Conservation (phyloP, 2,113 vertebrate species). For the Ptyas mucosa region DNA sequence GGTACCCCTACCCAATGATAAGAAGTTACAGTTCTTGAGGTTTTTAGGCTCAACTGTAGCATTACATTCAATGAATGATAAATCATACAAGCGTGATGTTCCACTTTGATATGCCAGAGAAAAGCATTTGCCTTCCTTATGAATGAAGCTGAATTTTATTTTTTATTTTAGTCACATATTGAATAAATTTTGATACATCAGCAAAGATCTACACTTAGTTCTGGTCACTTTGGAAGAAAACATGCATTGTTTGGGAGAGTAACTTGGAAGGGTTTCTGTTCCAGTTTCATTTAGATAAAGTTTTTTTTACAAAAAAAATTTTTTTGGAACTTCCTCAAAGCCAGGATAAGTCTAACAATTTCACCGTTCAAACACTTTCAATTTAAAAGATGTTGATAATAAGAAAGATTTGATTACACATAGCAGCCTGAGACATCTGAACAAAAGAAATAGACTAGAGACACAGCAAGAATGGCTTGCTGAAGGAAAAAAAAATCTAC, state of each 20-base stretch:
- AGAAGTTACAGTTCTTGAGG: not conserved
- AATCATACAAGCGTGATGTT: not conserved
- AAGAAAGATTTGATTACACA: not conserved
- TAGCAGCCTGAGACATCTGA: not conserved
- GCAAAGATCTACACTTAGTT: not conserved
- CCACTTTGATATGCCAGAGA: not conserved
- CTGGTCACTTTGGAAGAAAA: not conserved
- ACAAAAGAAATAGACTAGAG: not conserved
- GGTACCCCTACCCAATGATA: not conserved
- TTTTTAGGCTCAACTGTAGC: not conserved
- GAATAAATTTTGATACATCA: not conserved
- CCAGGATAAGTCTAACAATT: not conserved
- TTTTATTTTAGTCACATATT: not conserved
- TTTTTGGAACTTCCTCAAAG: not conserved
- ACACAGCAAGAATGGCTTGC: not conserved
- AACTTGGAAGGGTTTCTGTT: not conserved
- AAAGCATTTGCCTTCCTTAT: not conserved
- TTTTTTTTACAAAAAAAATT: not conserved
- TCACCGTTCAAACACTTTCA: not conserved
- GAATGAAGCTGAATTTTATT: not conserved
- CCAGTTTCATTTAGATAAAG: not conserved
- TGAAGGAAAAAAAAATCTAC: not conserved
- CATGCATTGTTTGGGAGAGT: not conserved
- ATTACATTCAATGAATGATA: not conserved
- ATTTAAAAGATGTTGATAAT: not conserved